phyloP scores from a whole-genome alignment of 2,797 vertebrate genomes.

The Phalanger gymnotis region DNA sequence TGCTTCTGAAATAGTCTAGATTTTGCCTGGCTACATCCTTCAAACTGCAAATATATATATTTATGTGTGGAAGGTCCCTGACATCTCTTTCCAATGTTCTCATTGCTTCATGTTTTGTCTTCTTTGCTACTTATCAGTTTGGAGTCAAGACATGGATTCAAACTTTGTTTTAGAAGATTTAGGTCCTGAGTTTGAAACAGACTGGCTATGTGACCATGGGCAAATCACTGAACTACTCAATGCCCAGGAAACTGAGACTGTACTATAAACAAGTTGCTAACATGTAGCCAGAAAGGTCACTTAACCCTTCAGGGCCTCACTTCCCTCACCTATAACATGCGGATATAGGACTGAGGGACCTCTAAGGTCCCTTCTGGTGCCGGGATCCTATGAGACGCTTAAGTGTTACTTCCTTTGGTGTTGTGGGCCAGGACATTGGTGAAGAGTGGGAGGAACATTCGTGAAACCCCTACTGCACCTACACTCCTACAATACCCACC shows the following conservation, averaged over 20 bases:
- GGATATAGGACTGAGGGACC: neutral
- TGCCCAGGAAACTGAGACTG: too few species aligned
- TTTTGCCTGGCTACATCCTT: neutral
- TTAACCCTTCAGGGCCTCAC: neutral
- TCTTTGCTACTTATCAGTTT: neutral
- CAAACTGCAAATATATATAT: neutral
- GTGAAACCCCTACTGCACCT: neutral
- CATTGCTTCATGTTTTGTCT: neutral
- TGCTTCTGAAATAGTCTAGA: conserved; percentile 25
- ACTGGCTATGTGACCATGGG: too few species aligned
- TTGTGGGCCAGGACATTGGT: too few species aligned
- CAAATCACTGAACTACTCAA: too few species aligned
- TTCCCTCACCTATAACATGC: neutral
- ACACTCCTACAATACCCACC: neutral
- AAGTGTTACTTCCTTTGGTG: too few species aligned
- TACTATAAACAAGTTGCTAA: too few species aligned
- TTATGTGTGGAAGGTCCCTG: neutral
- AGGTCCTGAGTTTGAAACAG: too few species aligned
- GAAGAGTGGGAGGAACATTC: neutral
- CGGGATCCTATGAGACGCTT: neutral
- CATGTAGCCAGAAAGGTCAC: neutral
- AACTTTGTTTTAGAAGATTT: neutral
- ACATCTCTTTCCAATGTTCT: neutral
- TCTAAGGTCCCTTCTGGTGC: neutral
- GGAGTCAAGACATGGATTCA: neutral